phyloP scores from a whole-genome alignment of 2,113 vertebrate species.

The Martes martes region DNA sequence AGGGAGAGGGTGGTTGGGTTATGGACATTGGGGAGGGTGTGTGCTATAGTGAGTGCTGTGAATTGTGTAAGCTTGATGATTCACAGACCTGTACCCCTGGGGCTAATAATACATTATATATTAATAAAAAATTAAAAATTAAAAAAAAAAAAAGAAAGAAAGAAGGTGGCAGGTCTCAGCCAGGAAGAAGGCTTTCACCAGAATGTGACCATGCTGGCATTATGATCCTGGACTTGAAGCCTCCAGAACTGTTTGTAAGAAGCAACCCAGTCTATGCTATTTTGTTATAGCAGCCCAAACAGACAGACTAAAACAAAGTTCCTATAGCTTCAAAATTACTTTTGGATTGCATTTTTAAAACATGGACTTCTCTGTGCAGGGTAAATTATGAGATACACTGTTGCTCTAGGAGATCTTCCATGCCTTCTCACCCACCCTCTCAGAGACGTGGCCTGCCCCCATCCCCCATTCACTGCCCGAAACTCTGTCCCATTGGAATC shows the following conservation, averaged over 20 bases:
- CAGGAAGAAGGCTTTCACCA: background rate
- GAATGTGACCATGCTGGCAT: background rate
- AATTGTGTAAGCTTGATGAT: no score
- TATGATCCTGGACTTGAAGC: background rate
- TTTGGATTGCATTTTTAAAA: background rate
- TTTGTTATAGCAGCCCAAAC: background rate
- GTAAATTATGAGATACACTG: background rate
- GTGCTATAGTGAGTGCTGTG: no score
- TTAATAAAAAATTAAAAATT: no score
- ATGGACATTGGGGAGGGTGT: no score
- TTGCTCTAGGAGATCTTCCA: background rate
- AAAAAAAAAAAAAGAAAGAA: no score
- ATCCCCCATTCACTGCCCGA: background rate
- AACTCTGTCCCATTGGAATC: background rate
- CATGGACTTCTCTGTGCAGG: background rate
- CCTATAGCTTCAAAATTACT: background rate
- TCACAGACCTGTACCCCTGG: no score
- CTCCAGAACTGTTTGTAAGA: background rate
- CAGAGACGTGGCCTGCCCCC: background rate
- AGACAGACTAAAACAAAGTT: background rate
- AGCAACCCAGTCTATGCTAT: background rate
- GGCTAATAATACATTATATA: no score
- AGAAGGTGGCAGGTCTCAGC: background rate
- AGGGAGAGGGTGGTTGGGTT: no score
- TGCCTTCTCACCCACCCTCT: background rate